A percentile compares a stretch with the other conserved stretches of the same genome.
These are phyloP conservation scores for Ammodytes marinus DNA, from an alignment of 2,113 vertebrate genomes.

Conservation along the genomic window DNA sequence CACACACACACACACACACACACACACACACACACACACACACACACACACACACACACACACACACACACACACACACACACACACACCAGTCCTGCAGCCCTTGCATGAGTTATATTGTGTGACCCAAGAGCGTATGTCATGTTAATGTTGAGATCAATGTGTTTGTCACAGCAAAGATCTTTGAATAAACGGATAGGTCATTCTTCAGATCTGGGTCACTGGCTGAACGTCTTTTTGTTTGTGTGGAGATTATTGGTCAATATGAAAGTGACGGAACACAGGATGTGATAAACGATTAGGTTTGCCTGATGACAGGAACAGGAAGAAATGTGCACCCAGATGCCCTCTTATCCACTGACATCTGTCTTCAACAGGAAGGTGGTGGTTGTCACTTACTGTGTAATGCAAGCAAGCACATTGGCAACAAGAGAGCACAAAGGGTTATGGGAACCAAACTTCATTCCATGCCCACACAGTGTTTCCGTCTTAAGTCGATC, in stretches of 20 bases:
- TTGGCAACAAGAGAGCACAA: not conserved
- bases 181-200: not conserved
- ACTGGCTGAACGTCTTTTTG: conserved; percentile 3
- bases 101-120: not conserved
- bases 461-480: not conserved
- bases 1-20: too few species aligned
- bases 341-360: conserved; percentile 13
- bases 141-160: conserved; percentile 27
- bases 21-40: too few species aligned
- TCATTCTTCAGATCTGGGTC: conserved; percentile 19
- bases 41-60: too few species aligned
- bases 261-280: conserved; percentile 17
- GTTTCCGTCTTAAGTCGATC: not conserved
- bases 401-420: conserved; percentile 24
- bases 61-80: too few species aligned
- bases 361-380: conserved; percentile 22
- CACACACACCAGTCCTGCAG: conserved; percentile 8
- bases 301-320: conserved; percentile 34
- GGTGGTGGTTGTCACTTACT: not conserved
- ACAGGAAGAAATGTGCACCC: conserved; percentile 51
- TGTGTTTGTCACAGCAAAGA: not conserved
- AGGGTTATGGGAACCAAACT: conserved; percentile 7
- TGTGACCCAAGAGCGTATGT: conserved; percentile 6
- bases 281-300: conserved; percentile 41
- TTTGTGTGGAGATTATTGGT: conserved; percentile 41